phyloP scores from a whole-genome alignment of 2,113 vertebrate genomes.

The Catharus bicknelli region DNA sequence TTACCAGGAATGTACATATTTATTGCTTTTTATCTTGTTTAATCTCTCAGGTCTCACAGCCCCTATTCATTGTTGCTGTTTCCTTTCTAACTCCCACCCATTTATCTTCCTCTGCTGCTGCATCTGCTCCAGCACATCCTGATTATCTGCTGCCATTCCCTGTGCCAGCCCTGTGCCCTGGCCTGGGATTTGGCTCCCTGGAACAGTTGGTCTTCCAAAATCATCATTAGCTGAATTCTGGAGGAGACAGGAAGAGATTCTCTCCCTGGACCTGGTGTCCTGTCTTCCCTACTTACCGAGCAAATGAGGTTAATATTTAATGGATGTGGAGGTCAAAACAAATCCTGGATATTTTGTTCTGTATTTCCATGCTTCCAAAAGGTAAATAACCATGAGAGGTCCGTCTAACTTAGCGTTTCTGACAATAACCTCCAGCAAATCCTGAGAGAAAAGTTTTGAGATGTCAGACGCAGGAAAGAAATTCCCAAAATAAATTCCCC shows the following conservation, averaged over 20 bases:
- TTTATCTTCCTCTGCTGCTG: slow-evolving; percentile 38
- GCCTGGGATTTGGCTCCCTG: not conserved
- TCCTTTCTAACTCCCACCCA: not conserved
- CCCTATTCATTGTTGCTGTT: not conserved
- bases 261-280: not conserved
- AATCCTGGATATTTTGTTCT: not conserved
- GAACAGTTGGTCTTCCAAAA: not conserved
- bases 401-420: not conserved
- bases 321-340: not conserved
- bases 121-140: slow-evolving; percentile 1
- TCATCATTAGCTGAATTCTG: not conserved
- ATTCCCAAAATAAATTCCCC: not conserved
- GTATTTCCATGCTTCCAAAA: not conserved
- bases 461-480: not conserved
- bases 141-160: slow-evolving; percentile 24
- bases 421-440: not conserved
- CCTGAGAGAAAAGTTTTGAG: not conserved
- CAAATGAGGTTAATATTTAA: not conserved
- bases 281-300: not conserved
- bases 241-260: not conserved
- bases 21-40: slow-evolving; percentile 52
- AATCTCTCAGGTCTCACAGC: slow-evolving; percentile 24
- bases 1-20: slow-evolving; percentile 38
- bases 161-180: not conserved
- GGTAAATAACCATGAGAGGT: accelerated